Evolutionary conservation across 2,797 vertebrate species (phyloP).

Genomic region (Hemitrygon akajei): DNA sequence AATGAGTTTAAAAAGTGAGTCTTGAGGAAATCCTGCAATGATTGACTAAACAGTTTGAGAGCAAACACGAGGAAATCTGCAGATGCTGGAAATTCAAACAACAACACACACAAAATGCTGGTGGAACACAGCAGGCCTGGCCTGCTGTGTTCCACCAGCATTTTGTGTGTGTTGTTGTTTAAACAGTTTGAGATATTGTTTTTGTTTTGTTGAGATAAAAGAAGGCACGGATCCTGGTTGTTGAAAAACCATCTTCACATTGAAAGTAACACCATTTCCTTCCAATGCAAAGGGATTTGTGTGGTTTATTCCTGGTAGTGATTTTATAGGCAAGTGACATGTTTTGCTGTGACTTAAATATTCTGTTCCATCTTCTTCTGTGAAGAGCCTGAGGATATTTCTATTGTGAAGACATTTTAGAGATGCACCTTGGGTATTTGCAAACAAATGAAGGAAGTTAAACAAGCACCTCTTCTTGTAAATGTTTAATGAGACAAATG

Average conservation of each 20-base stretch:
- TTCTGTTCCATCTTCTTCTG: neutral
- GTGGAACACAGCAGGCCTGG: too few relatives aligned
- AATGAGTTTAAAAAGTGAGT: neutral
- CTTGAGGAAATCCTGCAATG: too few relatives aligned
- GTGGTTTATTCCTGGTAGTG: neutral
- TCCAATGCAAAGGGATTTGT: too few relatives aligned
- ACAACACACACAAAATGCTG: too few relatives aligned
- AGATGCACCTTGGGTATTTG: neutral
- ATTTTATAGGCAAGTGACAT: neutral
- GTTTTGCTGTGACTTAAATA: neutral
- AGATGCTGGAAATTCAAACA: too few relatives aligned
- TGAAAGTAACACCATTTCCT: neutral
- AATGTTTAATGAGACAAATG: neutral
- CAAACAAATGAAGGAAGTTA: neutral
- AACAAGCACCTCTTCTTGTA: neutral
- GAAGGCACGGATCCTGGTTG: neutral
- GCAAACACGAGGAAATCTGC: too few relatives aligned
- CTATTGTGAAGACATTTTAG: neutral
- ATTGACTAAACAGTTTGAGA: neutral
- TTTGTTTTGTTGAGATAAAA: neutral
- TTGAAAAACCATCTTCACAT: neutral
- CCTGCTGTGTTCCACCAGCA: too few relatives aligned
- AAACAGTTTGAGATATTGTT: neutral
- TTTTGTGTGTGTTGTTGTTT: too few relatives aligned
- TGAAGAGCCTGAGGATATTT: neutral